These are phyloP conservation scores for Drosophila triauraria DNA, from an alignment of 1,140 invertebrate species.

Conservation along the genomic window DNA sequence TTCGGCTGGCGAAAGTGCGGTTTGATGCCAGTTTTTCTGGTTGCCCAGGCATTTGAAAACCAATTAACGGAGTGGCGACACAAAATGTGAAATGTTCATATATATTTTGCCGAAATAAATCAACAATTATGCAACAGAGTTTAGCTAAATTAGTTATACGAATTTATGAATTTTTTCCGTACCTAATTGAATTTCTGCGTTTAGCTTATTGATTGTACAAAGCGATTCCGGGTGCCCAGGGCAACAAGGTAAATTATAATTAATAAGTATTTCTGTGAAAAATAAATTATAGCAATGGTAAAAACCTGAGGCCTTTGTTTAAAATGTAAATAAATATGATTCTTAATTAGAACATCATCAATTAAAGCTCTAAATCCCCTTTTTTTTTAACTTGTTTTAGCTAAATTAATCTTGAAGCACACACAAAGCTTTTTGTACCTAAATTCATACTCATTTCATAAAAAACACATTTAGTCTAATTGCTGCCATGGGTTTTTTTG, in stretches of 20 bases:
- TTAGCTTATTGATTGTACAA: constrained; percentile 2
- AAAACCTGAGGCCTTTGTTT: not conserved
- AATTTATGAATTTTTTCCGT: not conserved
- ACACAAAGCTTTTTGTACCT: not conserved
- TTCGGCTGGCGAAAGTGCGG: constrained; percentile 12
- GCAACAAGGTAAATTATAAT: not conserved
- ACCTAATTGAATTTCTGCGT: constrained; percentile 8
- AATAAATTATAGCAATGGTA: not conserved
- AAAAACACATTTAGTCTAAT: constrained; percentile 9
- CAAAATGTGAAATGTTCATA: constrained; percentile 1
- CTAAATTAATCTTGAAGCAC: not conserved
- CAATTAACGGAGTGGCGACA: constrained; percentile 17
- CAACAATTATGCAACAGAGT: not conserved
- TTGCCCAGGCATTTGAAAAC: constrained; percentile 1
- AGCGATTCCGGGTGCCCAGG: not conserved
- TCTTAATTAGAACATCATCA: not conserved
- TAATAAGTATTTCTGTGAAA: not conserved
- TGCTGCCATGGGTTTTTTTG: constrained; percentile 17
- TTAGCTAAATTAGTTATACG: constrained; percentile 4
- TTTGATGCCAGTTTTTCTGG: constrained; percentile 6
- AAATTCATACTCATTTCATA: not conserved
- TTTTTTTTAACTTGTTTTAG: not conserved
- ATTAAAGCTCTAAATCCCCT: not conserved
- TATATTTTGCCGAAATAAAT: constrained; percentile 32
- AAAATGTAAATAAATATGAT: not conserved